phyloP scores from a whole-genome alignment of 1,140 invertebrate genomes.

The Monomorium pharaonis region DNA sequence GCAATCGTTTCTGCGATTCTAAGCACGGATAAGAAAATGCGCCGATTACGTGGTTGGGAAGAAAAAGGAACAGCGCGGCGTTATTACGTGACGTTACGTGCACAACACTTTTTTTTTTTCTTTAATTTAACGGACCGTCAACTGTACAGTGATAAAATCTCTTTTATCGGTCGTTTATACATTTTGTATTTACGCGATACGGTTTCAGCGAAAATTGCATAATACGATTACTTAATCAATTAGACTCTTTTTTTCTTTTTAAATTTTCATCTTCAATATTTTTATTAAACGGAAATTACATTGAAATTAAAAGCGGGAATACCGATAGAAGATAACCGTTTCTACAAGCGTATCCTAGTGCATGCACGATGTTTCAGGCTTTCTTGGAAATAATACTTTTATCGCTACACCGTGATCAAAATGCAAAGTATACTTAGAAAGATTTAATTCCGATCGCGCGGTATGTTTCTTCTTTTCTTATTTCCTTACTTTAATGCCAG shows the following conservation, averaged over 20 bases:
- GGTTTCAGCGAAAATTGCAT: neutral
- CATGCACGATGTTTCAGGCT: neutral
- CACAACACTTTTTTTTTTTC: slow-evolving; percentile 56
- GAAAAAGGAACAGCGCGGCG: slow-evolving; percentile 41
- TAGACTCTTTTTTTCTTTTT: neutral
- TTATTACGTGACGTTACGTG: slow-evolving; percentile 68
- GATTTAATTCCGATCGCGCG: slow-evolving; percentile 45
- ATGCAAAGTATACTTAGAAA: slow-evolving; percentile 22
- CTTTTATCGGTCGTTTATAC: slow-evolving; percentile 1
- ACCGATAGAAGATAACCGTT: neutral
- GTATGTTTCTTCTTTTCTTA: slow-evolving; percentile 15
- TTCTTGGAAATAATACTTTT: slow-evolving; percentile 40
- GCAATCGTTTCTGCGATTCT: slow-evolving; percentile 74
- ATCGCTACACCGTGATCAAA: slow-evolving; percentile 24
- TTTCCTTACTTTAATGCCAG: slow-evolving; percentile 15
- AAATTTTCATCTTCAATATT: neutral
- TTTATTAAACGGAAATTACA: neutral
- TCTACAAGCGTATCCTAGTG: neutral
- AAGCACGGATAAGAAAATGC: slow-evolving; percentile 73
- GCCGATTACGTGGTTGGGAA: slow-evolving; percentile 65
- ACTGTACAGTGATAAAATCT: slow-evolving; percentile 51
- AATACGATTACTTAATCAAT: neutral
- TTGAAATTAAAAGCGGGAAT: neutral
- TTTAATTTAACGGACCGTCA: slow-evolving; percentile 55
- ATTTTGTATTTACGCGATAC: neutral